Conservation (phyloP, 2,888 invertebrate species). For the Mythimna lalbum region DNA sequence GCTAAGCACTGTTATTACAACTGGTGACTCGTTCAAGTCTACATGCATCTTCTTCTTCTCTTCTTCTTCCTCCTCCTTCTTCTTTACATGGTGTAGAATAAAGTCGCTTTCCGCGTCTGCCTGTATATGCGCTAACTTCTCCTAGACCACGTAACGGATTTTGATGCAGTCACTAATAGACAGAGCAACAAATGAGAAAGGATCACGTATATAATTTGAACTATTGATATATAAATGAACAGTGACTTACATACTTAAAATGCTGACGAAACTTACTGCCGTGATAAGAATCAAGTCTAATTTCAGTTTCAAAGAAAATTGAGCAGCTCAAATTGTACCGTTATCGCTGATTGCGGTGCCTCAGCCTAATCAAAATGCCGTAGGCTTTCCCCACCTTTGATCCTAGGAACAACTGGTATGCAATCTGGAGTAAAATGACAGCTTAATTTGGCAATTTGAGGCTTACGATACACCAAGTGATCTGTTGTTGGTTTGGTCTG, state of each 20-base stretch:
- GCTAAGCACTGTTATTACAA: neutral
- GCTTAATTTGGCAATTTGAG: constrained; percentile 25
- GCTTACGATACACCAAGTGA: neutral
- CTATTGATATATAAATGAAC: neutral
- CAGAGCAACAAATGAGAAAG: neutral
- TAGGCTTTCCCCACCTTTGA: constrained; percentile 42
- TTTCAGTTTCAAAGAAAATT: constrained; percentile 28
- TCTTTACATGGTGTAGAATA: too few species aligned
- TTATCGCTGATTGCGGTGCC: constrained; percentile 33
- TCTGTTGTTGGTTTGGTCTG: neutral
- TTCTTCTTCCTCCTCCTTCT: too few species aligned
- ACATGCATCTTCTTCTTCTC: neutral
- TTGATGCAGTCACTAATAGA: too few species aligned
- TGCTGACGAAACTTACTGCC: constrained; percentile 2
- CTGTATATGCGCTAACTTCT: too few species aligned
- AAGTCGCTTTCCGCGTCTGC: too few species aligned
- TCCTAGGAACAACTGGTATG: constrained; percentile 12
- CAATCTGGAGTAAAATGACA: constrained; percentile 38
- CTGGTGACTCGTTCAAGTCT: neutral
- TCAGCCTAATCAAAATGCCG: constrained; percentile 39
- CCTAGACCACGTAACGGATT: too few species aligned
- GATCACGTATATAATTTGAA: too few species aligned
- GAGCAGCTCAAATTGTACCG: constrained; percentile 23
- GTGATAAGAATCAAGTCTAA: constrained; percentile 29
- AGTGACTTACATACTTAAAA: neutral